Percentiles rank a stretch among this genome's conserved stretches.
Conservation (phyloP, 2,888 invertebrate species). For the Cyclophora punctaria region DNA sequence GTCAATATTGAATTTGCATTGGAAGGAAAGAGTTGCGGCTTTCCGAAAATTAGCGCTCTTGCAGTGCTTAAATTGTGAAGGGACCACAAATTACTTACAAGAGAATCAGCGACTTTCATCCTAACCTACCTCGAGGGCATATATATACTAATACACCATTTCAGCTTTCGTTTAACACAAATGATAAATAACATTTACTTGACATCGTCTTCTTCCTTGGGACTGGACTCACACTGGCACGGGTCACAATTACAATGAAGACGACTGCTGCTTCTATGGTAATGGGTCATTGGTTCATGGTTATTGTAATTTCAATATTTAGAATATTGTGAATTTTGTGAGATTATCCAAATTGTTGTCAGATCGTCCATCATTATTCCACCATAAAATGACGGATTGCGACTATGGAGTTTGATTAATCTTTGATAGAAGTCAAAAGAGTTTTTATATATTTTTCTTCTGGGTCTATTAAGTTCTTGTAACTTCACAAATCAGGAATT, state of each 20-base stretch:
- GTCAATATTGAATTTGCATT: no score
- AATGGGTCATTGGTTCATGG: conserved; percentile 5
- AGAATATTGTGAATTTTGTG: conserved; percentile 7
- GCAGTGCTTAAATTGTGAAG: not conserved
- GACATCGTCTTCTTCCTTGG: conserved; percentile 19
- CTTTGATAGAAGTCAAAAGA: no score
- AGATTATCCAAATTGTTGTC: conserved; percentile 9
- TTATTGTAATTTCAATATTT: not conserved
- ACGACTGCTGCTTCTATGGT: conserved; percentile 19
- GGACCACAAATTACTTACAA: not conserved
- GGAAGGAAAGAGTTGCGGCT: not conserved
- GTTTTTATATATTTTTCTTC: no score
- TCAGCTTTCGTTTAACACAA: conserved; percentile 7
- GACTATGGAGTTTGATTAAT: no score
- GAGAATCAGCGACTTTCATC: not conserved
- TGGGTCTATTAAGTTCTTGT: no score
- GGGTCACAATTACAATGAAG: conserved; percentile 17
- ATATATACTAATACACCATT: conserved; percentile 22
- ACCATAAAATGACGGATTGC: no score
- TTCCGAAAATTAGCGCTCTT: not conserved
- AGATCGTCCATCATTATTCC: conserved; percentile 4
- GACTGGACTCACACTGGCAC: conserved; percentile 14
- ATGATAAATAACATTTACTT: conserved; percentile 24
- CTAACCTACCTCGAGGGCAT: conserved; percentile 28
- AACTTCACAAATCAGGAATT: no score